A percentile compares a stretch with the other conserved stretches of the same genome.
Evolutionary conservation across 1,140 invertebrate genomes (phyloP).

Genomic region (Eurosta solidaginis): DNA sequence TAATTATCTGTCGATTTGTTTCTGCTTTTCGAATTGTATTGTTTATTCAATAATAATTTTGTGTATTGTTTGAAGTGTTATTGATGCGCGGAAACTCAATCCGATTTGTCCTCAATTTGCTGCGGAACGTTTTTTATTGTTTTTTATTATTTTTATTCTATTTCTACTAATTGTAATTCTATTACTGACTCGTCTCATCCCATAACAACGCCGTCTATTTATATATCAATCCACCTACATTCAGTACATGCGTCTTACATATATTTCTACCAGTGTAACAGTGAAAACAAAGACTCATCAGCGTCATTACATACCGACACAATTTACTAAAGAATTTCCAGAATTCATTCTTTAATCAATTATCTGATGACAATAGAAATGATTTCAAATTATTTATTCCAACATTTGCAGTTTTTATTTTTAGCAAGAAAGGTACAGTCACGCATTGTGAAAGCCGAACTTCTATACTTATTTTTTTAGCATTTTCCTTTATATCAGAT

Average conservation of each 20-base stretch:
- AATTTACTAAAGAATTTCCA: neutral
- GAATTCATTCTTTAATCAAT: neutral
- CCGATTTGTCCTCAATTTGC: conserved; percentile 25
- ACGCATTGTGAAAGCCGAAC: too few species aligned
- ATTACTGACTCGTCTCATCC: neutral
- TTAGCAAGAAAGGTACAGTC: too few species aligned
- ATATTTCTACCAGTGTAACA: neutral
- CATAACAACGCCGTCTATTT: neutral
- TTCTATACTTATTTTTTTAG: too few species aligned
- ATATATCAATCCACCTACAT: neutral
- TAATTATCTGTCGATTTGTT: conserved; percentile 2
- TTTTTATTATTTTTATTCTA: too few species aligned
- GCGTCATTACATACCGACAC: too few species aligned
- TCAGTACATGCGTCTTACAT: neutral
- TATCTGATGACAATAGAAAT: neutral
- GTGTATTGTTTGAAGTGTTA: too few species aligned
- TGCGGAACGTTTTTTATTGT: conserved; percentile 45
- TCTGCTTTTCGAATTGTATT: neutral
- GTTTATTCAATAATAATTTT: neutral
- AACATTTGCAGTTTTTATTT: too few species aligned
- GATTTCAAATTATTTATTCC: neutral
- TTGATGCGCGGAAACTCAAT: neutral
- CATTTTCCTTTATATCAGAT: too few species aligned
- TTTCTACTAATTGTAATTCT: conserved; percentile 31
- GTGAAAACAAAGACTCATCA: too few species aligned